Evolutionary conservation across 2,888 invertebrate species (phyloP).

Genomic region (Drosophila falleni): DNA sequence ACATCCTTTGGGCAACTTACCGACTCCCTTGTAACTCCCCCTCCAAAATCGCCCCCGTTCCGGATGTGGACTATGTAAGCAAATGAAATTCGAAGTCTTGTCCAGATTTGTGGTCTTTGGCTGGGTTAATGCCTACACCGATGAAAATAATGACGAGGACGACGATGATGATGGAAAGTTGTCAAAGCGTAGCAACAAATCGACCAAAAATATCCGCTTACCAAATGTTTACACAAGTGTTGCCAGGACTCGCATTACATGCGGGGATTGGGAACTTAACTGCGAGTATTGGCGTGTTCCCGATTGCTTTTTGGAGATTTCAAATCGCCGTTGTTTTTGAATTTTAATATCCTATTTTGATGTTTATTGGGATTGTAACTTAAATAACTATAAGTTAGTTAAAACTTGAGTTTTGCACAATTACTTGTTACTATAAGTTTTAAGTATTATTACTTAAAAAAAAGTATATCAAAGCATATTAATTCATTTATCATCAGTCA

Average conservation of each 20-base stretch:
- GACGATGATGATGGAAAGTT: constrained; percentile 75
- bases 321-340: background rate
- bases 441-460: too few relatives aligned
- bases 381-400: background rate
- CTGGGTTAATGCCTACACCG: constrained; percentile 15
- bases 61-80: constrained; percentile 47
- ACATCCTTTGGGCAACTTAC: constrained; percentile 44
- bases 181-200: constrained; percentile 76
- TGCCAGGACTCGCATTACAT: constrained; percentile 61
- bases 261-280: background rate
- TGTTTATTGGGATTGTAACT: background rate
- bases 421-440: background rate
- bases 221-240: constrained; percentile 82
- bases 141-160: constrained; percentile 30
- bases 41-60: background rate
- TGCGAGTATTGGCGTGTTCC: constrained; percentile 18
- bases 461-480: too few relatives aligned
- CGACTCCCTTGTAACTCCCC: background rate
- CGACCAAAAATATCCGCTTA: constrained; percentile 81
- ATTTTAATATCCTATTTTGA: background rate
- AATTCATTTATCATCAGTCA: too few relatives aligned
- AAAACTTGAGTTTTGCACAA: background rate
- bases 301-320: background rate
- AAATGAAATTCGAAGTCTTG: constrained; percentile 64
- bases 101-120: constrained; percentile 48